phyloP scores from a whole-genome alignment of 2,797 vertebrate species.

The Cossypha caffra region DNA sequence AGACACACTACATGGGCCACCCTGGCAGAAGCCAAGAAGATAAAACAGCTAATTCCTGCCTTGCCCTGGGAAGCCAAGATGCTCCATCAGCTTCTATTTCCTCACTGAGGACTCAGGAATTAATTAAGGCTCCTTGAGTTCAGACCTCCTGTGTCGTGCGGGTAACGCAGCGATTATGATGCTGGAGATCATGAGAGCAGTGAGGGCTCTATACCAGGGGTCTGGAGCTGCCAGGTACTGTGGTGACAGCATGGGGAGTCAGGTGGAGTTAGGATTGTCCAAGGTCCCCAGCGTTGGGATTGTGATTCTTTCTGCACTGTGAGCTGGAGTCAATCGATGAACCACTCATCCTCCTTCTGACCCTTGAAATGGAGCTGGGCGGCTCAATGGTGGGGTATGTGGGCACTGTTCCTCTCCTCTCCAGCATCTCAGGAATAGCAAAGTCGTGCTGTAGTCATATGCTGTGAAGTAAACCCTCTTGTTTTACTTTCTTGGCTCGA shows the following conservation, averaged over 20 bases:
- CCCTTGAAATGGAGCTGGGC: neutral
- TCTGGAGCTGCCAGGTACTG: accelerated
- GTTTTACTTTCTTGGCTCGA: neutral
- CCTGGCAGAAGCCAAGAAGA: neutral
- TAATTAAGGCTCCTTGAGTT: neutral
- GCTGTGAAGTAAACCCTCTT: neutral
- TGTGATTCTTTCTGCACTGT: neutral
- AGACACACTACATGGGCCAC: neutral
- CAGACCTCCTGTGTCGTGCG: accelerated
- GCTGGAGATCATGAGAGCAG: accelerated
- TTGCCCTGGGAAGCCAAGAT: neutral
- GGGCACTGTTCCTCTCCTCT: neutral
- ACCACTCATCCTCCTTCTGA: neutral
- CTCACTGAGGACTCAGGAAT: neutral
- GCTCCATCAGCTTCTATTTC: neutral
- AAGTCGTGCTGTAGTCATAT: accelerated
- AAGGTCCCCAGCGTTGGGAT: neutral
- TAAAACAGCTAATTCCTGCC: neutral
- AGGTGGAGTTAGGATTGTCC: neutral
- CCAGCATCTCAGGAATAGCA: neutral
- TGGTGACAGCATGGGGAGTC: accelerated
- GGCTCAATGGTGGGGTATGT: accelerated
- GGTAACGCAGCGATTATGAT: accelerated
- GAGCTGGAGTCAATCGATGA: accelerated
- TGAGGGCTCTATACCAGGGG: accelerated